Conservation (phyloP, 2,888 invertebrate genomes). For the Pachycephus smyrnensis region DNA sequence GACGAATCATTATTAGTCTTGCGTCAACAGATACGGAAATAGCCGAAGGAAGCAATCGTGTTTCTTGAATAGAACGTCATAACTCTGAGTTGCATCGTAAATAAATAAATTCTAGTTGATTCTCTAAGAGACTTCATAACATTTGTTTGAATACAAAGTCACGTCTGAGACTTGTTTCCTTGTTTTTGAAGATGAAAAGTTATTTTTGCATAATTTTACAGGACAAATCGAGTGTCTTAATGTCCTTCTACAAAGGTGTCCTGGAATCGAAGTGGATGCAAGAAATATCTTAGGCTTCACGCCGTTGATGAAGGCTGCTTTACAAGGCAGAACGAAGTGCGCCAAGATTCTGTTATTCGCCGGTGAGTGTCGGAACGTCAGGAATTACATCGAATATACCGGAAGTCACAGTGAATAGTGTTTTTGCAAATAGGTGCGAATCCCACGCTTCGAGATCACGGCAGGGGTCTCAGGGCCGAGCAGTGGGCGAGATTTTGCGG, state of each 20-base stretch:
- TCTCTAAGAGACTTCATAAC: neutral
- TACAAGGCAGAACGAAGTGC: conserved; percentile 81
- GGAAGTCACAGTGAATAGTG: conserved; percentile 24
- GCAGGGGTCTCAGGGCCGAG: conserved; percentile 77
- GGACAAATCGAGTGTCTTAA: conserved; percentile 80
- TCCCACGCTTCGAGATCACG: conserved; percentile 76
- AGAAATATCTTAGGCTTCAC: conserved; percentile 79
- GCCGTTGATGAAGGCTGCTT: conserved; percentile 80
- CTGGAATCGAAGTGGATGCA: conserved; percentile 77
- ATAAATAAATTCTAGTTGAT: neutral
- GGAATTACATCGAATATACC: neutral
- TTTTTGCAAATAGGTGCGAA: conserved; percentile 72
- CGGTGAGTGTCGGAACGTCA: conserved; percentile 67
- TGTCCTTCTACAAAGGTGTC: conserved; percentile 74
- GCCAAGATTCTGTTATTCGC: conserved; percentile 80
- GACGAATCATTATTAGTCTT: neutral
- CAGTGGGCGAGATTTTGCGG: conserved; percentile 84
- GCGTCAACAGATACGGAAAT: neutral
- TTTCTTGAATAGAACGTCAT: neutral
- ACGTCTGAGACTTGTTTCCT: neutral
- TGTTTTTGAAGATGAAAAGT: neutral
- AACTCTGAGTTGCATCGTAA: neutral
- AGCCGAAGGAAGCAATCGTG: neutral
- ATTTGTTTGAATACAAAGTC: neutral
- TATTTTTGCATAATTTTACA: conserved; percentile 48